A percentile compares a stretch with the other conserved stretches of the same genome.
Conservation (phyloP, 2,113 vertebrate species). For the Sclerurus mexicanus region DNA sequence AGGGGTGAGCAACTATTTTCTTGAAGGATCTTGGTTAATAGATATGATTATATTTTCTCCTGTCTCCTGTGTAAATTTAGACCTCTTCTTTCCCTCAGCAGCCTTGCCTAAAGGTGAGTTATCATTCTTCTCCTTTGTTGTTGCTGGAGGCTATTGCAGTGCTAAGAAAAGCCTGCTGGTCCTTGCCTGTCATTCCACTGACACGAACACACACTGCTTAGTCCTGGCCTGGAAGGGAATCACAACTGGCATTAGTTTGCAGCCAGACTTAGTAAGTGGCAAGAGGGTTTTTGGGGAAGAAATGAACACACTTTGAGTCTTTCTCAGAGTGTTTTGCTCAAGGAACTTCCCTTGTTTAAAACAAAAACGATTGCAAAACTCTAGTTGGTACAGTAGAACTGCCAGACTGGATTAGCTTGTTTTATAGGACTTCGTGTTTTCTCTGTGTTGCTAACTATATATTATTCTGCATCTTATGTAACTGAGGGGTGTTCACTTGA, state of each 20-base stretch:
- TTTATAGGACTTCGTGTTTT: neutral
- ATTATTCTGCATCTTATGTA: neutral
- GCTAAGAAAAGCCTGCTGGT: neutral
- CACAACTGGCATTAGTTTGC: neutral
- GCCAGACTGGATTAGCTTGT: constrained; percentile 34
- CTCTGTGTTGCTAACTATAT: neutral
- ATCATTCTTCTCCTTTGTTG: neutral
- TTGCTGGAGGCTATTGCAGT: neutral
- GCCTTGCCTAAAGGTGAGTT: neutral
- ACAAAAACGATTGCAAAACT: neutral
- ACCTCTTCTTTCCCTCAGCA: neutral
- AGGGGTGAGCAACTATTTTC: neutral
- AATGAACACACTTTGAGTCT: neutral
- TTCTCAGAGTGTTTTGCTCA: neutral
- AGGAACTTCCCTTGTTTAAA: neutral
- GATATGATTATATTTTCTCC: neutral
- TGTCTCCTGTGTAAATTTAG: neutral
- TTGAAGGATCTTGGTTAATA: neutral
- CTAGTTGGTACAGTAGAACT: neutral
- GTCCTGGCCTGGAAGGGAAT: neutral
- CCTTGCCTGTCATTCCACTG: neutral
- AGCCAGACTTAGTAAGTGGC: neutral
- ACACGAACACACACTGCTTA: neutral
- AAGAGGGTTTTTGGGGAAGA: neutral
- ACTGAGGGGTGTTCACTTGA: neutral